A percentile compares a stretch with the other conserved stretches of the same genome.
These are phyloP conservation scores for Tetragnatha montana DNA, from an alignment of 2,888 invertebrate species.

Conservation along the genomic window DNA sequence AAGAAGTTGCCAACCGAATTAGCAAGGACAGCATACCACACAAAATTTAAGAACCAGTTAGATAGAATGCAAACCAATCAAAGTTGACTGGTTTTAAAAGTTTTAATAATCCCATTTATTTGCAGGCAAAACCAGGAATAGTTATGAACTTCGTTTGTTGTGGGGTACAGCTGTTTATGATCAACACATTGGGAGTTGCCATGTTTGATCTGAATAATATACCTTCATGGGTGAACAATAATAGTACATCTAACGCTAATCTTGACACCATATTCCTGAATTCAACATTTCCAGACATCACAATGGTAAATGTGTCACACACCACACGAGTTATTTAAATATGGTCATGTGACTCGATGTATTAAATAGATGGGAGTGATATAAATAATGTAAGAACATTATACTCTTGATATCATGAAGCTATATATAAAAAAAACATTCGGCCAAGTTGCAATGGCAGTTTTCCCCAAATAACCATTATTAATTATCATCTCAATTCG, in stretches of 20 bases:
- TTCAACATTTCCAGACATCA: background rate
- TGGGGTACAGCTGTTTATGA: conserved; percentile 82
- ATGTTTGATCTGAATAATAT: conserved; percentile 75
- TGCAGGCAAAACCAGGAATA: conserved; percentile 84
- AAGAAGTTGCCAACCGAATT: no score
- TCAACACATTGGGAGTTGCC: conserved; percentile 83
- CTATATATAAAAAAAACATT: no score
- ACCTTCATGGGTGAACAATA: conserved; percentile 76
- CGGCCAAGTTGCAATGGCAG: no score
- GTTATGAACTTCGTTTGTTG: conserved; percentile 86
- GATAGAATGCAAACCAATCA: no score
- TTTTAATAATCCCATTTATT: conserved; percentile 44
- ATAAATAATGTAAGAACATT: no score
- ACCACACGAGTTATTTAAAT: background rate
- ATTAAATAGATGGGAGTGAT: no score
- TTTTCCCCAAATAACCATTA: no score
- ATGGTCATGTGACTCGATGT: no score
- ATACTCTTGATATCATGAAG: no score
- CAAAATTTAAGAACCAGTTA: no score
- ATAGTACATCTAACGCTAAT: background rate
- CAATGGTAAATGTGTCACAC: background rate
- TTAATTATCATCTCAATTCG: no score
- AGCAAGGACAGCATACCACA: no score
- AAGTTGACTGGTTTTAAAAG: background rate
- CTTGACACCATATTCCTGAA: background rate